These are phyloP conservation scores for Vicugna pacos DNA, from an alignment of 2,113 vertebrate species.

Conservation along the genomic window DNA sequence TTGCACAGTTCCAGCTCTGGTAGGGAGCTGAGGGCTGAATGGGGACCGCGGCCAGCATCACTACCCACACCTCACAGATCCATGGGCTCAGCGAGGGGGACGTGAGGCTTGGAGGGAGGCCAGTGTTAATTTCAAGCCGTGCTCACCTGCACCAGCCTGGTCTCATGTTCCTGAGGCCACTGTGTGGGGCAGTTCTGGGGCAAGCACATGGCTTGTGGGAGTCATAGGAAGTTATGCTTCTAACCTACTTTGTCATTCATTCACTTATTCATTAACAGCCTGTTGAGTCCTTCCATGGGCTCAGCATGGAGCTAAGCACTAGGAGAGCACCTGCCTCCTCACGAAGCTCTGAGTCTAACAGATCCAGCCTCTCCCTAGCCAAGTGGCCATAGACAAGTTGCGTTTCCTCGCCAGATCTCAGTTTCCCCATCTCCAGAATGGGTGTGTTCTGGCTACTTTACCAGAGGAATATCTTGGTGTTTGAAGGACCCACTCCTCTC, in stretches of 20 bases:
- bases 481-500: neutral
- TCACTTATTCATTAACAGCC: neutral
- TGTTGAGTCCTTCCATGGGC: neutral
- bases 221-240: neutral
- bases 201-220: neutral
- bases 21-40: neutral
- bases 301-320: neutral
- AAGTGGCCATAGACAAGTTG: neutral
- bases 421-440: neutral
- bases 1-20: neutral
- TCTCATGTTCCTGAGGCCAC: neutral
- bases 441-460: neutral
- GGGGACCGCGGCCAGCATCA: neutral
- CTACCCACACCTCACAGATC: neutral
- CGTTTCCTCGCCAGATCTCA: neutral
- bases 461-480: neutral
- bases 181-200: fast-evolving
- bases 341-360: neutral
- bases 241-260: neutral
- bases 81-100: neutral
- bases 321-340: neutral
- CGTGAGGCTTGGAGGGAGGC: neutral
- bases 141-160: neutral
- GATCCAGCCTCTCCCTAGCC: neutral
- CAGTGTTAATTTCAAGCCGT: neutral